Conservation (phyloP, 2,113 vertebrate species). For the Coryphaenoides rupestris region DNA sequence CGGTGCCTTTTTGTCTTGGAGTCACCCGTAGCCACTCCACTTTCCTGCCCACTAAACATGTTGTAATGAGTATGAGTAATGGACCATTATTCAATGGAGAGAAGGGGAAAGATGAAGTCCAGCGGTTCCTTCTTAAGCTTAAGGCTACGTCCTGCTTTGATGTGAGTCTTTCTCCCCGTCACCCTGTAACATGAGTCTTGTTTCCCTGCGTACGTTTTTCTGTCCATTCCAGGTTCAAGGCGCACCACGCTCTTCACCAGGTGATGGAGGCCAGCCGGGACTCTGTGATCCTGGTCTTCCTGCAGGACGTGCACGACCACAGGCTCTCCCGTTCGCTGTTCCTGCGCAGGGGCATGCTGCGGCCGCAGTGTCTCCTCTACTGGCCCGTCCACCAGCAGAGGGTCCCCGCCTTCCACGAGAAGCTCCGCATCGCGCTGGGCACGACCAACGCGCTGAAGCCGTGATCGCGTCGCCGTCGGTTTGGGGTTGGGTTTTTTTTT, state of each 20-base stretch:
- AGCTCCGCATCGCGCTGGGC: slow-evolving; percentile 83
- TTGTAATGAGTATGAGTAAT: too few relatives aligned
- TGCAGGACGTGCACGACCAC: slow-evolving; percentile 88
- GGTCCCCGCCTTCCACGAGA: slow-evolving; percentile 79
- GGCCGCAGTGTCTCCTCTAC: slow-evolving; percentile 79
- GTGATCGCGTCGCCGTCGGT: slow-evolving; percentile 10
- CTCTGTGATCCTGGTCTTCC: slow-evolving; percentile 88
- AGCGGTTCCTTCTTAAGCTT: too few relatives aligned
- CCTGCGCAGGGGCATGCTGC: slow-evolving; percentile 90
- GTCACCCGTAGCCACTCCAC: too few relatives aligned
- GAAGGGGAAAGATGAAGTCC: too few relatives aligned
- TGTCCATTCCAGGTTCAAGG: slow-evolving; percentile 80
- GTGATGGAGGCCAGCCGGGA: slow-evolving; percentile 88
- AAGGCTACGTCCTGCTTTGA: too few relatives aligned
- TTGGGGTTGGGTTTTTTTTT: too few relatives aligned
- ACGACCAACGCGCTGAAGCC: slow-evolving; percentile 73
- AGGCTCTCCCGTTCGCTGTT: slow-evolving; percentile 80
- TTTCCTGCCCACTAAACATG: too few relatives aligned
- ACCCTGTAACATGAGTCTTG: not conserved
- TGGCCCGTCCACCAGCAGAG: slow-evolving; percentile 88
- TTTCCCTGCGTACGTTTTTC: not conserved
- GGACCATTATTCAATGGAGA: too few relatives aligned
- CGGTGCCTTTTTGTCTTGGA: too few relatives aligned
- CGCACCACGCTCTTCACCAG: slow-evolving; percentile 86
- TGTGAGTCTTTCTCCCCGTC: not conserved